Conservation (phyloP, 2,888 invertebrate species). For the Scrobipalpa atriplicella region DNA sequence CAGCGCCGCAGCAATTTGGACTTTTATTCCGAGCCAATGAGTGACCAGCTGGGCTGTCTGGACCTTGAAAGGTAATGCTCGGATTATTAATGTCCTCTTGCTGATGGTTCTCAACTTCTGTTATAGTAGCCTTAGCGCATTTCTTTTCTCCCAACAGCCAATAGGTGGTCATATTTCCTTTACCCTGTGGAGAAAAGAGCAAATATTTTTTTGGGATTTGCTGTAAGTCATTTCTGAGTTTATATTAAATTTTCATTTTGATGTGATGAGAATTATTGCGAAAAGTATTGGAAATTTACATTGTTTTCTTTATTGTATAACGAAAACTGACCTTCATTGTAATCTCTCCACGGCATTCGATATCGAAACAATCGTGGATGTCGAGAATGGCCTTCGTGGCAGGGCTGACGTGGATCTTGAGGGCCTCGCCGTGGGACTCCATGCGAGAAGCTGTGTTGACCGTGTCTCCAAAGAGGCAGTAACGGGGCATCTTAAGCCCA, state of each 20-base stretch:
- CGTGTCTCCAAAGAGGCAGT: slow-evolving; percentile 96
- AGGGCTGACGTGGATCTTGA: slow-evolving; percentile 96
- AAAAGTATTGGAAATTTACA: slow-evolving; percentile 41
- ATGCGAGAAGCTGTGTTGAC: slow-evolving; percentile 95
- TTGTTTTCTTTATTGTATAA: too few relatives aligned
- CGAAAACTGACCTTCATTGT: slow-evolving; percentile 92
- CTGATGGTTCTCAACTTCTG: not conserved
- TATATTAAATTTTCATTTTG: too few relatives aligned
- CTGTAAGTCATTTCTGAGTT: slow-evolving; percentile 75
- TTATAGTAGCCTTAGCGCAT: not conserved
- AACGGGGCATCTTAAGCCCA: slow-evolving; percentile 96
- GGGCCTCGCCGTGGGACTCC: slow-evolving; percentile 95
- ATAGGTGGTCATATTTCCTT: slow-evolving; percentile 94
- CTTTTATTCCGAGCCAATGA: slow-evolving; percentile 65
- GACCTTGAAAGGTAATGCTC: slow-evolving; percentile 77
- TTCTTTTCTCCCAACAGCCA: slow-evolving; percentile 91
- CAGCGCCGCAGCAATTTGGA: slow-evolving; percentile 44
- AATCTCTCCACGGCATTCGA: slow-evolving; percentile 93
- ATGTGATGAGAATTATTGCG: too few relatives aligned
- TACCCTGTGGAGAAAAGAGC: slow-evolving; percentile 84
- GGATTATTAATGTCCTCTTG: slow-evolving; percentile 34
- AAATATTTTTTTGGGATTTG: too few relatives aligned
- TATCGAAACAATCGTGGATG: slow-evolving; percentile 91
- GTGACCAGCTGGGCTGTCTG: slow-evolving; percentile 75
- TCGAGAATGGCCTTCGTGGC: slow-evolving; percentile 94